Conservation (phyloP, 2,113 vertebrate species). For the Myotis brandtii region DNA sequence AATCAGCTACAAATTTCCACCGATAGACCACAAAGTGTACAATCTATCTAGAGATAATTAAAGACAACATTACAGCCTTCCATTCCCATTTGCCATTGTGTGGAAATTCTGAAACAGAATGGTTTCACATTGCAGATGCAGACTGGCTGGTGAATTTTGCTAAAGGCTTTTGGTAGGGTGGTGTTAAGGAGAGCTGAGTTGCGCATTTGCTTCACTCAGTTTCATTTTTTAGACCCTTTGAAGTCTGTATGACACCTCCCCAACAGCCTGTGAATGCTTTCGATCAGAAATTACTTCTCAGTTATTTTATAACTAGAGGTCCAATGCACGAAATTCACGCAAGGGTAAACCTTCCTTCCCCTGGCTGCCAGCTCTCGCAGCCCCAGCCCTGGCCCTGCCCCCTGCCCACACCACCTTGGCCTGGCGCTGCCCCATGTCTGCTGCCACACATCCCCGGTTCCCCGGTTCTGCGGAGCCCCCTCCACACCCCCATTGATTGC, state of each 20-base stretch:
- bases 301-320: not conserved
- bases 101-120: not conserved
- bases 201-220: not conserved
- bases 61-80: not conserved
- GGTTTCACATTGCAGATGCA: not conserved
- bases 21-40: not conserved
- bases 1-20: not conserved
- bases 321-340: no score
- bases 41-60: not conserved
- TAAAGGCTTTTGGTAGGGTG: not conserved
- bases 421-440: no score
- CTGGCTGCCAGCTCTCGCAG: no score
- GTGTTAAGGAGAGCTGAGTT: not conserved
- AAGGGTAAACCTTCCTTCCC: no score
- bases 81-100: not conserved
- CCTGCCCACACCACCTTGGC: no score
- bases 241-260: not conserved
- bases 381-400: no score
- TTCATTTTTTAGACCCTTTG: not conserved
- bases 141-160: not conserved
- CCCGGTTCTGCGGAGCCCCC: no score
- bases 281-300: conserved; percentile 11
- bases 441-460: no score
- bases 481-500: no score
- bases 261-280: not conserved